A percentile compares a stretch with the other conserved stretches of the same genome.
phyloP scores from a whole-genome alignment of 23 tunicate species.

The Trididemnum miniatum region DNA sequence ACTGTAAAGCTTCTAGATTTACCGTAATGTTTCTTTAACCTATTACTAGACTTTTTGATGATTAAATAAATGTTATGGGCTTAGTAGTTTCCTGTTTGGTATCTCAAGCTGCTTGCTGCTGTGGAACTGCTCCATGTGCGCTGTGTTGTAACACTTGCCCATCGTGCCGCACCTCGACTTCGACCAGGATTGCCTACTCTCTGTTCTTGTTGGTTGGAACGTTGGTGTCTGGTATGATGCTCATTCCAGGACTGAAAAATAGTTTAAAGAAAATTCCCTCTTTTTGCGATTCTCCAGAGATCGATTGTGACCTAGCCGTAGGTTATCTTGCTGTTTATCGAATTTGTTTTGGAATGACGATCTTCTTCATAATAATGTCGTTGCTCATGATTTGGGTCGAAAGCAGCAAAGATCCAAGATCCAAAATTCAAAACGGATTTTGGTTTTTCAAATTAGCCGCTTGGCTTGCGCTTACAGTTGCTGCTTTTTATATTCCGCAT shows the following conservation, averaged over 20 bases:
- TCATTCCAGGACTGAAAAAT: slow-evolving; percentile 73
- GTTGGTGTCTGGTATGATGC: slow-evolving; percentile 71
- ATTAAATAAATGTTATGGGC: neutral
- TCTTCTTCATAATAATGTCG: slow-evolving; percentile 64
- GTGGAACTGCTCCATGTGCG: slow-evolving; percentile 87
- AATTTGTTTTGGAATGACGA: slow-evolving; percentile 88
- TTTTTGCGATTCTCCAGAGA: slow-evolving; percentile 37
- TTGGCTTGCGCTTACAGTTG: slow-evolving; percentile 73
- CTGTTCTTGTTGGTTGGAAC: slow-evolving; percentile 82
- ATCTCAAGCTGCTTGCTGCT: slow-evolving; percentile 63
- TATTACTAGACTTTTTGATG: no score
- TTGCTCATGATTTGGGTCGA: slow-evolving; percentile 69
- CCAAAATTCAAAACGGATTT: slow-evolving; percentile 98
- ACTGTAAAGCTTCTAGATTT: no score
- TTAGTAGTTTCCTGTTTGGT: neutral
- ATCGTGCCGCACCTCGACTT: slow-evolving; percentile 92
- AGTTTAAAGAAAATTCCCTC: slow-evolving; percentile 77
- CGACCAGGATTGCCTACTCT: slow-evolving; percentile 82
- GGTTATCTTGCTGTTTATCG: slow-evolving; percentile 95
- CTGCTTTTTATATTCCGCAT: slow-evolving; percentile 89
- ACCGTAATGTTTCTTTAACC: no score
- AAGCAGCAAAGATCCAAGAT: slow-evolving; percentile 88
- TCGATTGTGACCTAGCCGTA: slow-evolving; percentile 75
- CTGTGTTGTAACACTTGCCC: slow-evolving; percentile 92
- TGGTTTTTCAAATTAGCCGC: slow-evolving; percentile 86